phyloP scores from a whole-genome alignment of 2,797 vertebrate species.

The Myiotriccus ornatus region DNA sequence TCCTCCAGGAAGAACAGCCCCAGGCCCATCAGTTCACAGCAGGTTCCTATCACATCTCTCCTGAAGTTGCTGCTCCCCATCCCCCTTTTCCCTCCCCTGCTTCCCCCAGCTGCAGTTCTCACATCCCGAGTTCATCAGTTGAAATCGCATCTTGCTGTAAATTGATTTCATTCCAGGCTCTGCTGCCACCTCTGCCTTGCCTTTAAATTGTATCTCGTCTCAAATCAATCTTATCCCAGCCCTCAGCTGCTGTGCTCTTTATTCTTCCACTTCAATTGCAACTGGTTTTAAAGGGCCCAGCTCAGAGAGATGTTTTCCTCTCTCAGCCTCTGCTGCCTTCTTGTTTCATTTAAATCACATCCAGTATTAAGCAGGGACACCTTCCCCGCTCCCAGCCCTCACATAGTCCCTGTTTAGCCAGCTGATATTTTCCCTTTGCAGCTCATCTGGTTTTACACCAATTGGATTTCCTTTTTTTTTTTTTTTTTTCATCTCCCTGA shows the following conservation, averaged over 20 bases:
- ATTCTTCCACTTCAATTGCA: slow-evolving; percentile 8
- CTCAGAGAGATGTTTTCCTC: background rate
- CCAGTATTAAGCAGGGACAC: background rate
- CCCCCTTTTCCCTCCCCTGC: background rate
- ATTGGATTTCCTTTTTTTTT: background rate
- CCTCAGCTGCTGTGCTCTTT: background rate
- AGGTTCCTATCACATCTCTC: background rate
- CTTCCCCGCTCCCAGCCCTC: background rate
- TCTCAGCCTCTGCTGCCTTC: background rate
- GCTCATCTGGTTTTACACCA: slow-evolving; percentile 5
- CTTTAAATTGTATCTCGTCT: slow-evolving; percentile 60
- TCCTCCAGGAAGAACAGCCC: background rate
- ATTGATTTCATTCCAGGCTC: slow-evolving; percentile 59
- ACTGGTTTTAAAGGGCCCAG: background rate
- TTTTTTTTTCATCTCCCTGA: background rate
- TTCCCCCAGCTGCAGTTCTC: background rate
- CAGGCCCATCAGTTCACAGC: fast-evolving
- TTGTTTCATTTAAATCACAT: background rate
- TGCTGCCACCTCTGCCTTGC: slow-evolving; percentile 31
- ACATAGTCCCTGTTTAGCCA: background rate
- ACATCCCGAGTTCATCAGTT: slow-evolving; percentile 13
- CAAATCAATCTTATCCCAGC: slow-evolving; percentile 33
- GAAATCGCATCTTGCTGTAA: slow-evolving; percentile 49
- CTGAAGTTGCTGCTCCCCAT: background rate
- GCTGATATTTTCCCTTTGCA: background rate